Percentiles rank a stretch among this genome's conserved stretches.
phyloP scores from a whole-genome alignment of 30 jellyfish, hydroid and myxozoan genomes.

The Aurelia sp. region DNA sequence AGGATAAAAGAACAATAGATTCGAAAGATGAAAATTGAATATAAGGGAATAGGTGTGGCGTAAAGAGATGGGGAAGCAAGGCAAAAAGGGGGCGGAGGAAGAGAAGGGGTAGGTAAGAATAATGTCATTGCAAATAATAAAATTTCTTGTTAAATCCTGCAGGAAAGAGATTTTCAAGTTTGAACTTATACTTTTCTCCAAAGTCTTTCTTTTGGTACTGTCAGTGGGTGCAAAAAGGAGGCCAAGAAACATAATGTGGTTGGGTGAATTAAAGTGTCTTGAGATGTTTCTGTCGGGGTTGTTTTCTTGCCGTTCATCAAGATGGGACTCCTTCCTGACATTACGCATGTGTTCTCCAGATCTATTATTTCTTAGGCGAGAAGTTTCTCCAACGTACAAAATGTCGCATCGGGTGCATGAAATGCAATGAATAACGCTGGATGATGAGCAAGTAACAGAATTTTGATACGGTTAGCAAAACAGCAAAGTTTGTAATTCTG shows the following conservation, averaged over 20 bases:
- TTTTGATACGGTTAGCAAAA: too few relatives aligned
- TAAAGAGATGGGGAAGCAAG: too few relatives aligned
- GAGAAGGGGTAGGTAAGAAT: too few relatives aligned
- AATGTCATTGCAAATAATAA: neutral
- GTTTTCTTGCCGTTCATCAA: slow-evolving; percentile 1
- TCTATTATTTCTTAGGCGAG: slow-evolving; percentile 3
- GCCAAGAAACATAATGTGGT: slow-evolving; percentile 8
- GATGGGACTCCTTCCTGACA: neutral
- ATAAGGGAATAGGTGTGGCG: too few relatives aligned
- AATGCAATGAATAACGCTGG: too few relatives aligned
- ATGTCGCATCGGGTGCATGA: neutral
- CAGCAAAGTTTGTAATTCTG: too few relatives aligned
- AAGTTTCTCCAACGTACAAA: slow-evolving; percentile 10
- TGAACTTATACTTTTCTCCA: neutral
- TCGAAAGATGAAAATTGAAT: too few relatives aligned
- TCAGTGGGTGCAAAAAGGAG: neutral
- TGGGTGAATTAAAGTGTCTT: slow-evolving; percentile 1
- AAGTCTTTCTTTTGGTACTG: too few relatives aligned
- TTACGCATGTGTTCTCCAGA: slow-evolving; percentile 21
- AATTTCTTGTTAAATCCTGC: neutral
- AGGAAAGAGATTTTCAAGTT: neutral
- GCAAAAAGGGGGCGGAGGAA: too few relatives aligned
- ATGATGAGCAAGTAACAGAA: too few relatives aligned
- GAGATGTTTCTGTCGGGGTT: slow-evolving; percentile 22
- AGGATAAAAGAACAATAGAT: too few relatives aligned